phyloP scores from a whole-genome alignment of 2,113 vertebrate species.

The Microtus pennsylvanicus region DNA sequence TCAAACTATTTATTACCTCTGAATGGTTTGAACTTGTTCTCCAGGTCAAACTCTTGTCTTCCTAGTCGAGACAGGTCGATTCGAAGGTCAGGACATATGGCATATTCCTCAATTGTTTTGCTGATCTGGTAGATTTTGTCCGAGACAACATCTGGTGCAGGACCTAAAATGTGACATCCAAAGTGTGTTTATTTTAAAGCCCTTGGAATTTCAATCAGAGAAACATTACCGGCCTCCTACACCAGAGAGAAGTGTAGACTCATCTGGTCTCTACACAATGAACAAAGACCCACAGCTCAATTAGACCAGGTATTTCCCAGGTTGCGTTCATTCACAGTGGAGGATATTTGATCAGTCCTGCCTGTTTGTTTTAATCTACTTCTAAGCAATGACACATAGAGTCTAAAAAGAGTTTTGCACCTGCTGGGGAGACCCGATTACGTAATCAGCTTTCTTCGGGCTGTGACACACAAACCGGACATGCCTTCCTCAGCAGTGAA shows the following conservation, averaged over 20 bases:
- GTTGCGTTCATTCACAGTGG: background rate
- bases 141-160: constrained; percentile 95
- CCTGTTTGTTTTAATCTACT: constrained; percentile 59
- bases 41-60: constrained; percentile 98
- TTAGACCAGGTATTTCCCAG: background rate
- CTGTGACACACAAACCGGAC: constrained; percentile 72
- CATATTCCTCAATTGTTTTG: constrained; percentile 97
- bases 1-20: constrained; percentile 89
- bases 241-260: background rate
- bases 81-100: constrained; percentile 96
- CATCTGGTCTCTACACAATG: constrained; percentile 12
- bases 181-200: background rate
- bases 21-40: constrained; percentile 99
- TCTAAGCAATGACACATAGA: constrained; percentile 56
- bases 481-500: constrained; percentile 61
- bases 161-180: constrained; percentile 88
- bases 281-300: background rate
- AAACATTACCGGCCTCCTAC: background rate
- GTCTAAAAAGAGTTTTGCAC: constrained; percentile 75
- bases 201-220: constrained; percentile 1
- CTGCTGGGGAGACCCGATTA: constrained; percentile 77
- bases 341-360: constrained; percentile 38
- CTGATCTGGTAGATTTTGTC: constrained; percentile 98
- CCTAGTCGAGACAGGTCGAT: constrained; percentile 97
- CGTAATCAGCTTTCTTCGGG: constrained; percentile 73